phyloP scores from a whole-genome alignment of 2,797 vertebrate genomes.

The Characodon lateralis region DNA sequence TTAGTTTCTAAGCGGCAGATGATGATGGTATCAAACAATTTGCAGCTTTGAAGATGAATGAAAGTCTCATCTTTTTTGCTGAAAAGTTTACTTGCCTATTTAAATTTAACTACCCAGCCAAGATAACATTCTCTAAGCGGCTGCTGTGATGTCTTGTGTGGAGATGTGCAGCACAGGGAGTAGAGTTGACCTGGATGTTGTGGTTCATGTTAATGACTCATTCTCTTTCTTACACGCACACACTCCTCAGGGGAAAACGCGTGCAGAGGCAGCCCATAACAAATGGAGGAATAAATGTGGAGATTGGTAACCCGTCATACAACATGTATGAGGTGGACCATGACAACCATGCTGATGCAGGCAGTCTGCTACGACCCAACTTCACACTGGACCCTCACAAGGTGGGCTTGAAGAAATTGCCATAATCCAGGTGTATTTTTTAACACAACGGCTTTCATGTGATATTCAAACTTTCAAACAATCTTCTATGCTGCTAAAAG shows the following conservation, averaged over 20 bases:
- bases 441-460: background rate
- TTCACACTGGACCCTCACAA: conserved; percentile 96
- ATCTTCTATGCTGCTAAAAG: background rate
- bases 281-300: conserved; percentile 97
- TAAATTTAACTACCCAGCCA: conserved; percentile 8
- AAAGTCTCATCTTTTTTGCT: conserved; percentile 17
- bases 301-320: conserved; percentile 98
- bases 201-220: conserved; percentile 39
- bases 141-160: conserved; percentile 17
- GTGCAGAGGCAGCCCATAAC: conserved; percentile 97
- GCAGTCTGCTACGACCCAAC: conserved; percentile 91
- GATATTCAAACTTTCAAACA: background rate
- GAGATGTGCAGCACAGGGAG: conserved; percentile 9
- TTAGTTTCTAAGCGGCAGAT: conserved; percentile 30
- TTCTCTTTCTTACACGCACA: background rate
- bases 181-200: conserved; percentile 28
- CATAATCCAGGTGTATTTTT: background rate
- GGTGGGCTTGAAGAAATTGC: conserved; percentile 74
- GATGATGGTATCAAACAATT: conserved; percentile 20
- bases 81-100: conserved; percentile 20
- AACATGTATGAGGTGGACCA: conserved; percentile 99
- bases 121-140: background rate
- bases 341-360: conserved; percentile 90
- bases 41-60: conserved; percentile 37
- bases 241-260: conserved; percentile 88